These are phyloP conservation scores for Dendronephthya gigantea DNA, from an alignment of 64 coral and sea anemone species.

Conservation along the genomic window DNA sequence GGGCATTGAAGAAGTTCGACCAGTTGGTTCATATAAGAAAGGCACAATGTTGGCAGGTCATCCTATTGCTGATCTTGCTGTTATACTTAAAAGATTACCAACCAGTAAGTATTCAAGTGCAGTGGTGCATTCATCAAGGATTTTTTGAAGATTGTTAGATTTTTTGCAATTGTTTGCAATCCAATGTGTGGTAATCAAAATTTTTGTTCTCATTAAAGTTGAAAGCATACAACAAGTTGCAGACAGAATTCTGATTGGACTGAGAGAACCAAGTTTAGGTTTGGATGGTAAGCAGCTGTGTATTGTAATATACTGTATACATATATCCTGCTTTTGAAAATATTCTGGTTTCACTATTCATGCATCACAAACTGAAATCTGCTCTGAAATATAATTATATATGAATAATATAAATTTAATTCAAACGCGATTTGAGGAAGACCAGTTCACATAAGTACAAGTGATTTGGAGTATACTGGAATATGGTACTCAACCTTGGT, in stretches of 20 bases:
- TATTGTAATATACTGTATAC: no score
- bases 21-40: slow-evolving; percentile 92
- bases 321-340: no score
- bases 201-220: neutral
- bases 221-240: neutral
- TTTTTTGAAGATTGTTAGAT: neutral
- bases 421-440: no score
- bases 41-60: slow-evolving; percentile 90
- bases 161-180: no score
- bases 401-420: no score
- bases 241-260: neutral
- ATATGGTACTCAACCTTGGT: no score
- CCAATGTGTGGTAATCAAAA: no score
- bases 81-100: slow-evolving; percentile 85
- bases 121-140: neutral
- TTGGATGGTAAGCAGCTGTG: neutral
- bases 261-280: neutral
- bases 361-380: no score
- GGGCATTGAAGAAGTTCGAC: slow-evolving; percentile 86
- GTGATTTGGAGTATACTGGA: no score
- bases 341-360: no score
- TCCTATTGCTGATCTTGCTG: slow-evolving; percentile 75
- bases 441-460: no score
- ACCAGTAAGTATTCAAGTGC: slow-evolving; percentile 32
- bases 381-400: no score